Percentiles rank a stretch among this genome's conserved stretches.
phyloP scores from a whole-genome alignment of 2,113 vertebrate species.

The Datnioides undecimradiatus region DNA sequence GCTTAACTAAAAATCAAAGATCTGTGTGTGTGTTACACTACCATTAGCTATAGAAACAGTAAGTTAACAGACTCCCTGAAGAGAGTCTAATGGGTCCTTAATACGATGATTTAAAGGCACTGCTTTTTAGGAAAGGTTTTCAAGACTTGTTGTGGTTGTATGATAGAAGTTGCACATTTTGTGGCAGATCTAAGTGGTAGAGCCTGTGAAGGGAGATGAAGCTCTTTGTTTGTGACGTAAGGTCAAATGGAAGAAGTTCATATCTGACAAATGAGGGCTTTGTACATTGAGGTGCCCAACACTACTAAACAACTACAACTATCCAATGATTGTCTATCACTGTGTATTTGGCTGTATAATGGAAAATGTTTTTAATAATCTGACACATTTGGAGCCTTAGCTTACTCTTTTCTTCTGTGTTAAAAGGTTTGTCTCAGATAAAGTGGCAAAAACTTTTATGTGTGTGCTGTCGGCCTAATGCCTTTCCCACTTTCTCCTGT shows the following conservation, averaged over 20 bases:
- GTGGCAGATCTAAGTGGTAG: neutral
- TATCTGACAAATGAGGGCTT: neutral
- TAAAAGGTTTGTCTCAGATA: neutral
- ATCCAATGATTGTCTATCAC: neutral
- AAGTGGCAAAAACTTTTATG: neutral
- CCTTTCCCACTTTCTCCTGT: slow-evolving; percentile 69
- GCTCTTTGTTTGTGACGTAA: neutral
- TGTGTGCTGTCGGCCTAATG: slow-evolving; percentile 51
- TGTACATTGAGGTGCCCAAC: neutral
- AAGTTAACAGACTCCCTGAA: neutral
- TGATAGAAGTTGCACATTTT: neutral
- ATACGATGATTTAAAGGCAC: neutral
- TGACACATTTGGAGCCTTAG: no score
- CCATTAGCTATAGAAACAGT: neutral
- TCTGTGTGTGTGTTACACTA: neutral
- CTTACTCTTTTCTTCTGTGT: neutral
- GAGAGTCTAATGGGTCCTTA: neutral
- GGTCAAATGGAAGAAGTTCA: neutral
- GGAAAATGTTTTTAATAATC: no score
- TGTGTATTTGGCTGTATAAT: neutral
- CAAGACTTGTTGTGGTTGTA: neutral
- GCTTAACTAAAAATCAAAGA: neutral
- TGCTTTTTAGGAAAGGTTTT: neutral
- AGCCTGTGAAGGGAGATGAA: neutral
- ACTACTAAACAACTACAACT: neutral